A percentile compares a stretch with the other conserved stretches of the same genome.
Conservation (phyloP, 2,888 invertebrate species). For the Aphidius colemani region DNA sequence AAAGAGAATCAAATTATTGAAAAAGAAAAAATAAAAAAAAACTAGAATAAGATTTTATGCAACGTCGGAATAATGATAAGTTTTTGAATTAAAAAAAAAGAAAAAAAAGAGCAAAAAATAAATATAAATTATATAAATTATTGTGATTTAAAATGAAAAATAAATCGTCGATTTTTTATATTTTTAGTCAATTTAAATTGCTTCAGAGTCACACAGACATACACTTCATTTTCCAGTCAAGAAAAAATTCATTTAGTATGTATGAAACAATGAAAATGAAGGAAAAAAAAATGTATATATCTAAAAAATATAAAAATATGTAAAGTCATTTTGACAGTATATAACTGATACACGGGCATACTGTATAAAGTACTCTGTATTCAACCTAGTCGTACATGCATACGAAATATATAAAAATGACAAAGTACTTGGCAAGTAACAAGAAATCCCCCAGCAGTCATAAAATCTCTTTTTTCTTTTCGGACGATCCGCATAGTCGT, state of each 20-base stretch:
- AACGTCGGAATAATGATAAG: no score
- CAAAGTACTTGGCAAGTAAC: no score
- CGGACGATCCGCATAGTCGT: conserved; percentile 2
- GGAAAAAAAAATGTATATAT: neutral
- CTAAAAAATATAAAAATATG: neutral
- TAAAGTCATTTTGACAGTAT: conserved; percentile 12
- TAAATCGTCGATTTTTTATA: conserved; percentile 11
- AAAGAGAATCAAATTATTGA: conserved; percentile 6
- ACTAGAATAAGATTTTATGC: no score
- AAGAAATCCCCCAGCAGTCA: no score
- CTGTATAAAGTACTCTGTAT: no score
- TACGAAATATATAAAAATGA: no score
- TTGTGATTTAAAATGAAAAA: conserved; percentile 1
- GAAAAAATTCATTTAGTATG: conserved; percentile 33
- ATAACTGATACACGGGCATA: neutral
- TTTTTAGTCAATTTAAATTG: neutral
- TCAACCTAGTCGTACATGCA: no score
- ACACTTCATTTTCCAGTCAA: conserved; percentile 31
- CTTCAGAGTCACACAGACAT: conserved; percentile 19
- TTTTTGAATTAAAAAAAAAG: no score
- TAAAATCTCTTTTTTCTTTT: neutral
- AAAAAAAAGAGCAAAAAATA: no score
- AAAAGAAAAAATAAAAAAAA: conserved; percentile 7
- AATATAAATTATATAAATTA: no score
- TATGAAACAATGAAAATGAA: conserved; percentile 23